phyloP scores from a whole-genome alignment of 2,888 invertebrate genomes.

The Diploptera punctata region DNA sequence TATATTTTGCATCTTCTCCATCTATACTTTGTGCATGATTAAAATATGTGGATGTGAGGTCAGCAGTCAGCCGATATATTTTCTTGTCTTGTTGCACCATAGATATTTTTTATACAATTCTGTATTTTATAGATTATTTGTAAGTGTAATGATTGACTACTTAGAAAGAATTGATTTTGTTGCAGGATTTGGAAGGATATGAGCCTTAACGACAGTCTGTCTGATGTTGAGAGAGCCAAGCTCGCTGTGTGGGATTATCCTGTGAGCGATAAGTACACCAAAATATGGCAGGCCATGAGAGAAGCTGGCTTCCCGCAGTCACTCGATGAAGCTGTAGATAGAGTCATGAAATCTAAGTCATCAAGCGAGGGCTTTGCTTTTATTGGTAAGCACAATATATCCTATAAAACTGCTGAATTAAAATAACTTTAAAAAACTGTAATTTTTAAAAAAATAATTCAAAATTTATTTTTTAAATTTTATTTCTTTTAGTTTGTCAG shows the following conservation, averaged over 20 bases:
- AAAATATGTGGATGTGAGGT: no score
- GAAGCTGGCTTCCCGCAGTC: constrained; percentile 81
- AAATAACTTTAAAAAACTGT: neutral
- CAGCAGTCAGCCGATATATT: no score
- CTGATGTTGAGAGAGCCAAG: constrained; percentile 88
- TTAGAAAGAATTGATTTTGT: constrained; percentile 37
- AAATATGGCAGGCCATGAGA: constrained; percentile 97
- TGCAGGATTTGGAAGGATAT: constrained; percentile 96
- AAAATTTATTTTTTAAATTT: no score
- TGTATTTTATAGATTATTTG: no score
- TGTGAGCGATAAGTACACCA: constrained; percentile 97
- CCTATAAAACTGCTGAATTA: neutral
- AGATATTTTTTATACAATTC: no score
- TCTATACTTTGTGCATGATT: no score
- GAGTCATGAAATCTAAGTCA: constrained; percentile 70
- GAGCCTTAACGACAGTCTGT: constrained; percentile 92
- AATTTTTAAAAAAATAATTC: no score
- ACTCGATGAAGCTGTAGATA: constrained; percentile 78
- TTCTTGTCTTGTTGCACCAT: no score
- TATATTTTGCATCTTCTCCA: no score
- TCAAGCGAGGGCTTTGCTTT: constrained; percentile 90
- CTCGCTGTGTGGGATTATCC: constrained; percentile 99
- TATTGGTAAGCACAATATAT: constrained; percentile 63
- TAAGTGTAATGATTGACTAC: no score
- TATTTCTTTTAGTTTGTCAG: no score